phyloP scores from a whole-genome alignment of 2,113 vertebrate species.

The Tragelaphus strepsiceros region DNA sequence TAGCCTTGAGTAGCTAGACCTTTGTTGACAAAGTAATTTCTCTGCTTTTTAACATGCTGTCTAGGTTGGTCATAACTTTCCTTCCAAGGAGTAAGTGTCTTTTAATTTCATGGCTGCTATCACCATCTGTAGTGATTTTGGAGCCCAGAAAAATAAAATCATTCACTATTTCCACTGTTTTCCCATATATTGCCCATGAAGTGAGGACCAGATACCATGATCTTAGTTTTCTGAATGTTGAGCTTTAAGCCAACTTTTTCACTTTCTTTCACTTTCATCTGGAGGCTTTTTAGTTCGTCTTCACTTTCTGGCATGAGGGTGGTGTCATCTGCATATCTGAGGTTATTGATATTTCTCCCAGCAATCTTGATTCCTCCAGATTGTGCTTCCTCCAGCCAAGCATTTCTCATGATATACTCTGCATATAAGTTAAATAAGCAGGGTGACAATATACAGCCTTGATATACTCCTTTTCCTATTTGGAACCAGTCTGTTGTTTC shows the following conservation, averaged over 20 bases:
- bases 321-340: neutral
- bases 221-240: neutral
- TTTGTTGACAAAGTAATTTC: neutral
- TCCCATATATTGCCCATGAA: neutral
- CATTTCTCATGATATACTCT: neutral
- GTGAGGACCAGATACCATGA: neutral
- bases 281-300: neutral
- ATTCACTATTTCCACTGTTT: neutral
- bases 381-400: neutral
- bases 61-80: neutral
- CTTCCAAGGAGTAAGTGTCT: neutral
- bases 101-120: neutral
- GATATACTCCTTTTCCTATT: rapidly evolving
- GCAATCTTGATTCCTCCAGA: neutral
- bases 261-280: neutral
- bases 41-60: neutral
- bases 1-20: rapidly evolving
- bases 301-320: neutral
- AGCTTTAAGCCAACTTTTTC: neutral
- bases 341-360: neutral
- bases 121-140: neutral
- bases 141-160: neutral
- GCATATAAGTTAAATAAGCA: neutral
- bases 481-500: neutral
- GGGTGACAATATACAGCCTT: neutral